Conservation (phyloP, 2,888 invertebrate species). For the Hydropsyche betteni region DNA sequence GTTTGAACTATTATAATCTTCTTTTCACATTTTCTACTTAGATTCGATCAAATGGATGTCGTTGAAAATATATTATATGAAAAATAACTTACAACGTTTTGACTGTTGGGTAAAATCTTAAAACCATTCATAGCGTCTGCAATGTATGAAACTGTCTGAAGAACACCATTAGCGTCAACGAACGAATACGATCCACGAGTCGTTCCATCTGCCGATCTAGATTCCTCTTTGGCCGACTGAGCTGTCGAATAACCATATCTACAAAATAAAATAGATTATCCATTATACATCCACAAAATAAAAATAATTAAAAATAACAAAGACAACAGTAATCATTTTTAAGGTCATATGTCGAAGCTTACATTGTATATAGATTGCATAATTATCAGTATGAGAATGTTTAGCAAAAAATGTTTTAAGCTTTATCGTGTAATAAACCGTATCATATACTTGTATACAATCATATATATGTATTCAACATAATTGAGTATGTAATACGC, state of each 20-base stretch:
- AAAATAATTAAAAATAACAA: too few relatives aligned
- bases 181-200: conserved; percentile 57
- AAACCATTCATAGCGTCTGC: conserved; percentile 55
- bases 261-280: background rate
- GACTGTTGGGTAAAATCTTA: conserved; percentile 42
- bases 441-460: too few relatives aligned
- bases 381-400: too few relatives aligned
- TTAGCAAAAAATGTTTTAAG: too few relatives aligned
- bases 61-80: background rate
- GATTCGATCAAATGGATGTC: background rate
- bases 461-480: too few relatives aligned
- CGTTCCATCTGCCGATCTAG: conserved; percentile 52
- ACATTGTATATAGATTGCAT: too few relatives aligned
- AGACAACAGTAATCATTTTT: too few relatives aligned
- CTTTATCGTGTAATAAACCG: too few relatives aligned
- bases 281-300: background rate
- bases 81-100: background rate
- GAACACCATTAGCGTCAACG: conserved; percentile 56
- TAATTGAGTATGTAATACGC: background rate
- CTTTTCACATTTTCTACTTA: background rate
- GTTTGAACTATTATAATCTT: too few relatives aligned
- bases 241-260: conserved; percentile 49
- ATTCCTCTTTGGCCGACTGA: conserved; percentile 47
- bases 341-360: too few relatives aligned
- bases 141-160: conserved; percentile 54